phyloP scores from a whole-genome alignment of 2,797 vertebrate genomes.

The Aldrovandia affinis region DNA sequence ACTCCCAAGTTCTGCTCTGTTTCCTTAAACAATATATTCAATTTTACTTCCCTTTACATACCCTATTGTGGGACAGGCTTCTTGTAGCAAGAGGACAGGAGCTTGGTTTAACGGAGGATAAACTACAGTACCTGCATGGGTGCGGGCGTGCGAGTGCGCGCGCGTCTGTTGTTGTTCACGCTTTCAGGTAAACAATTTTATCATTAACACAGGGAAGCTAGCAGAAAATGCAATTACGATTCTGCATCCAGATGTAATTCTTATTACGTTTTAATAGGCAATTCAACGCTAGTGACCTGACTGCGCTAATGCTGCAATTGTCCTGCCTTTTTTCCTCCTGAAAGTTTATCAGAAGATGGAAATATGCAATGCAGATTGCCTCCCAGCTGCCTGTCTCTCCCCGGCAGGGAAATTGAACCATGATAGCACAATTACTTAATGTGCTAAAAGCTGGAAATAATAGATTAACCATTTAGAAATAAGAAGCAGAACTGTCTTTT shows the following conservation, averaged over 20 bases:
- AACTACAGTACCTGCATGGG: not conserved
- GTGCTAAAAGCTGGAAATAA: conserved; percentile 60
- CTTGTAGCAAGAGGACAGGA: conserved; percentile 4
- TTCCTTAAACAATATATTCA: conserved; percentile 30
- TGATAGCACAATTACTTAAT: conserved; percentile 59
- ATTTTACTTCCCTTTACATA: conserved; percentile 23
- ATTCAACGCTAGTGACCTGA: conserved; percentile 57
- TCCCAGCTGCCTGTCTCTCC: conserved; percentile 59
- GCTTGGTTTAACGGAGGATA: conserved; percentile 2
- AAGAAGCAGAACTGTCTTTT: conserved; percentile 39
- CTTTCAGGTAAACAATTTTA: conserved; percentile 26
- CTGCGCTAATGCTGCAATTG: conserved; percentile 48
- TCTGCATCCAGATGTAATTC: conserved; percentile 50
- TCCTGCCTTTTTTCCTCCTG: conserved; percentile 31
- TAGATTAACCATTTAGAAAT: conserved; percentile 50
- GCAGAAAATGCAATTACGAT: conserved; percentile 53
- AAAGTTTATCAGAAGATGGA: conserved; percentile 59
- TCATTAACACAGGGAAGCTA: conserved; percentile 34
- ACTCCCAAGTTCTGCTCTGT: not conserved
- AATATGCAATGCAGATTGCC: conserved; percentile 53
- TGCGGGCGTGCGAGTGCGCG: not conserved
- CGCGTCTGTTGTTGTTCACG: not conserved
- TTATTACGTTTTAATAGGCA: conserved; percentile 52
- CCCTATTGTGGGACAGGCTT: not conserved
- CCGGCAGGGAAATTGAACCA: conserved; percentile 59